Conservation (phyloP, 2,888 invertebrate species). For the Pasiphila rectangulata region DNA sequence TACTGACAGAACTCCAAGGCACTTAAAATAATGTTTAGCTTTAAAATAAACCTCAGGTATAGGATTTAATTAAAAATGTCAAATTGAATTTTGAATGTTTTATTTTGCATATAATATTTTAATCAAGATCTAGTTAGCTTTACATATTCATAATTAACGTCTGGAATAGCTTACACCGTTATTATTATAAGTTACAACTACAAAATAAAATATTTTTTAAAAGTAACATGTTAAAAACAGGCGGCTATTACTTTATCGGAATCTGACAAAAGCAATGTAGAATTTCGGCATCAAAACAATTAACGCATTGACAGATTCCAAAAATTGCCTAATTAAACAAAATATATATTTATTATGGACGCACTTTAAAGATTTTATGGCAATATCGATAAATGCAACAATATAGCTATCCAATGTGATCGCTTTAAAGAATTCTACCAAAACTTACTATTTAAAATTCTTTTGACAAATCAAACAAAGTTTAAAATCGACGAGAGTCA, state of each 20-base stretch:
- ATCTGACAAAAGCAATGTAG: background rate
- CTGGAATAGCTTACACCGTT: slow-evolving; percentile 32
- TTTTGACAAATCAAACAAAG: too few species aligned
- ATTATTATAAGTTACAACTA: slow-evolving; percentile 44
- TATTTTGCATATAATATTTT: slow-evolving; percentile 53
- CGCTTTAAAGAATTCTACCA: too few species aligned
- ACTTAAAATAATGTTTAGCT: too few species aligned
- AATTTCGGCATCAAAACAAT: too few species aligned
- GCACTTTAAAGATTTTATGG: background rate
- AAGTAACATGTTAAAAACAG: slow-evolving; percentile 19
- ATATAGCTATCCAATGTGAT: slow-evolving; percentile 7
- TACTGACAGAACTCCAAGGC: too few species aligned
- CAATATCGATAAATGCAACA: slow-evolving; percentile 20
- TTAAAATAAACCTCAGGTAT: too few species aligned
- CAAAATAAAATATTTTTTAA: slow-evolving; percentile 10
- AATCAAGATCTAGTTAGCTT: slow-evolving; percentile 50
- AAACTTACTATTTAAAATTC: too few species aligned
- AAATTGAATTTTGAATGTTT: slow-evolving; percentile 47
- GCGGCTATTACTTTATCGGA: background rate
- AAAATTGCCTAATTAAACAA: too few species aligned
- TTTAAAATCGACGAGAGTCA: too few species aligned
- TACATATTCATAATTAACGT: slow-evolving; percentile 48
- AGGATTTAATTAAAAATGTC: slow-evolving; percentile 33
- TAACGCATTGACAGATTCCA: too few species aligned
- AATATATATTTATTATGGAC: background rate